A percentile compares a stretch with the other conserved stretches of the same genome.
Conservation (phyloP, 2,113 vertebrate genomes). For the Anguilla japonica region DNA sequence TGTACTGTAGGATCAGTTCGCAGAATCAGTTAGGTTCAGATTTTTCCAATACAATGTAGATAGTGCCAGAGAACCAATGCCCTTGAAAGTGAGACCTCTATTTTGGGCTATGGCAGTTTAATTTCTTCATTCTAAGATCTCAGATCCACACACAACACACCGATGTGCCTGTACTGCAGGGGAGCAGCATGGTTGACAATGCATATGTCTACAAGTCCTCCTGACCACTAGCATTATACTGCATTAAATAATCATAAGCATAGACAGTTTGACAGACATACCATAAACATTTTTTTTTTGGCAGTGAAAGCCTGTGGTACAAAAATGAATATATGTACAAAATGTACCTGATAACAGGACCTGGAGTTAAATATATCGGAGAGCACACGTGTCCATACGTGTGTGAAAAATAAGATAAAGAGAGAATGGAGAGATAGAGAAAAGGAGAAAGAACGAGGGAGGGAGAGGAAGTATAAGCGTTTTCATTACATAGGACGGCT, state of each 20-base stretch:
- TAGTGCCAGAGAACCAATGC: constrained; percentile 62
- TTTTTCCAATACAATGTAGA: too few relatives aligned
- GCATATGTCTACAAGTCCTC: neutral
- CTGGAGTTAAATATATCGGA: neutral
- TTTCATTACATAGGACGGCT: constrained; percentile 51
- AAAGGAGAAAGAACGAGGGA: neutral
- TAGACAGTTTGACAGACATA: neutral
- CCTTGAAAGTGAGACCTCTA: constrained; percentile 69
- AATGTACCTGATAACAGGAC: neutral
- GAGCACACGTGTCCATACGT: neutral
- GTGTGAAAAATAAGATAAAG: neutral
- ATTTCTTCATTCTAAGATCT: constrained; percentile 47
- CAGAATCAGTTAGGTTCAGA: too few relatives aligned
- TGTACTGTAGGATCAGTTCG: too few relatives aligned
- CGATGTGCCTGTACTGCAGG: constrained; percentile 23
- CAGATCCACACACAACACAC: constrained; percentile 47
- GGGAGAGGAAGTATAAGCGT: constrained; percentile 27
- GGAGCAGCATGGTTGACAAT: constrained; percentile 38
- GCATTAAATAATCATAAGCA: neutral
- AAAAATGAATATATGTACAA: neutral
- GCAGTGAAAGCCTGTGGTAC: neutral
- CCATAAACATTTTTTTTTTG: neutral
- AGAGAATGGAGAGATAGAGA: neutral
- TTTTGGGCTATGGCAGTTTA: constrained; percentile 63
- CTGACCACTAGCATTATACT: neutral